phyloP scores from a whole-genome alignment of 2,113 vertebrate species.

The Pelvicachromis taeniatus region DNA sequence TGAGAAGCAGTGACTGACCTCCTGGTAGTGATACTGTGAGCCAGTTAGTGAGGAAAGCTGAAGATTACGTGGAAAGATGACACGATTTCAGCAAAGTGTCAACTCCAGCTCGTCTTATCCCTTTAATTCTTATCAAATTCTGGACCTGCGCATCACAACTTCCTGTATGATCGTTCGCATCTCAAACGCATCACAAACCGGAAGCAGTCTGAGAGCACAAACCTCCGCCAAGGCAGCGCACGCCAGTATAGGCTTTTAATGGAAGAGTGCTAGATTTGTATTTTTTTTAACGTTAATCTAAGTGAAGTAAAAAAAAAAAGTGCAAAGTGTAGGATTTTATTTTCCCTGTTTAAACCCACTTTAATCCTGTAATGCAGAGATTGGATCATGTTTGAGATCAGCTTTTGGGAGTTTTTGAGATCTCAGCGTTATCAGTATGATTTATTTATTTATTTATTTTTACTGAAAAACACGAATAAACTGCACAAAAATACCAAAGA shows the following conservation, averaged over 20 bases:
- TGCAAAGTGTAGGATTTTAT: accelerated
- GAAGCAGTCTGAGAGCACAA: neutral
- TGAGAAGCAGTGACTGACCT: neutral
- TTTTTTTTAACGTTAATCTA: accelerated
- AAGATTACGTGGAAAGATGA: neutral
- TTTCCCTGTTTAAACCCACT: neutral
- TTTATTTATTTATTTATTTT: neutral
- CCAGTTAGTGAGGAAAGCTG: neutral
- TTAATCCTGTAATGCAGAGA: neutral
- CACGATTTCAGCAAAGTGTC: neutral
- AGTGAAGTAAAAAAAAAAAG: neutral
- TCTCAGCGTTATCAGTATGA: accelerated
- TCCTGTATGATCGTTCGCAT: neutral
- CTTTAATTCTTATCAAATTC: neutral
- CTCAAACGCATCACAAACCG: neutral
- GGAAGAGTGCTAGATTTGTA: neutral
- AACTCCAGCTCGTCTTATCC: neutral
- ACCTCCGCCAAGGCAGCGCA: accelerated
- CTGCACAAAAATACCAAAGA: accelerated
- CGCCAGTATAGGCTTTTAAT: neutral
- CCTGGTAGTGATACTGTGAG: neutral
- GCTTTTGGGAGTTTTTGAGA: neutral
- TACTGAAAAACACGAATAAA: neutral
- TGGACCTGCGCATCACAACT: accelerated
- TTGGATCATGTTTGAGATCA: neutral